Evolutionary conservation across 2,113 vertebrate species (phyloP).

Genomic region (Tyrannus savana): DNA sequence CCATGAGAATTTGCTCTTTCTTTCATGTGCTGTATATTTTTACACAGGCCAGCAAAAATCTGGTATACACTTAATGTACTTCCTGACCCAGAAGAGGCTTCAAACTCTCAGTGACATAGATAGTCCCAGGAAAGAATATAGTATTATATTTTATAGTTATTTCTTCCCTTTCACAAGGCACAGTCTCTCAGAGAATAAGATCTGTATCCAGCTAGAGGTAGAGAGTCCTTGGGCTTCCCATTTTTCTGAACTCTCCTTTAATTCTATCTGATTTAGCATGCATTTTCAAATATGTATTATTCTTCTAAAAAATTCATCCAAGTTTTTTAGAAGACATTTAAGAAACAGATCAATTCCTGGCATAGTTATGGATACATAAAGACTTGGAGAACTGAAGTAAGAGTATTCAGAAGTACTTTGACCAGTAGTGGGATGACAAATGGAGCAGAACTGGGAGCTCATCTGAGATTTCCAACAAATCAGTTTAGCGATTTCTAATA

Average conservation of each 20-base stretch:
- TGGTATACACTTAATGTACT: fast-evolving
- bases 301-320: background rate
- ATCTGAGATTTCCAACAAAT: background rate
- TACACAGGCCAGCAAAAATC: background rate
- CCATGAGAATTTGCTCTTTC: background rate
- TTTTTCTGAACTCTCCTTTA: background rate
- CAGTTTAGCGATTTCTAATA: background rate
- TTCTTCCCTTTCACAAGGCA: background rate
- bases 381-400: background rate
- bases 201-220: background rate
- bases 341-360: background rate
- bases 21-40: background rate
- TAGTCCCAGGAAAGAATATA: background rate
- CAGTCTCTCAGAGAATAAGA: background rate
- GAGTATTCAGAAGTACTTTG: background rate
- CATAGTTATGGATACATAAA: background rate
- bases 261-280: background rate
- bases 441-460: background rate
- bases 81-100: background rate
- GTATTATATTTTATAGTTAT: background rate
- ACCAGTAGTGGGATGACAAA: background rate
- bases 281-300: background rate
- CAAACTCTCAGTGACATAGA: background rate
- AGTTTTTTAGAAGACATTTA: background rate
- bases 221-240: background rate